phyloP scores from a whole-genome alignment of 2,113 vertebrate genomes.

The Ceyx margarethae region DNA sequence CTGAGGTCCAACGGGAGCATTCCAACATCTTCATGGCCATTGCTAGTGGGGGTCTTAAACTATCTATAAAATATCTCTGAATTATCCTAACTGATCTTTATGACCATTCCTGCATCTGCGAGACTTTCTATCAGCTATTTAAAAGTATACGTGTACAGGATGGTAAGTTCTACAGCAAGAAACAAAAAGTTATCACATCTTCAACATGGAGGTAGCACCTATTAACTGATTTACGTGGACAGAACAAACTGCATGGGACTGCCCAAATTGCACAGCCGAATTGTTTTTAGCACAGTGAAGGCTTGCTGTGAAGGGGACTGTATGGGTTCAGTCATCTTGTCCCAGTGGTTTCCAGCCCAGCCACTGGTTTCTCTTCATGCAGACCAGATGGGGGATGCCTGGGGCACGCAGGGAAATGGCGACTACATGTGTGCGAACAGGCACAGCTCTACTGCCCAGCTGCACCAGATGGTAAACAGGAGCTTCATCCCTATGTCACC shows the following conservation, averaged over 20 bases:
- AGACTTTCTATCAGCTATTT: background rate
- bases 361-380: background rate
- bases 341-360: background rate
- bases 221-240: background rate
- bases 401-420: rapidly evolving
- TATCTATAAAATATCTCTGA: background rate
- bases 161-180: background rate
- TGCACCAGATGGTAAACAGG: background rate
- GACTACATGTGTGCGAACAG: rapidly evolving
- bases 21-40: background rate
- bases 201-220: background rate
- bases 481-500: background rate
- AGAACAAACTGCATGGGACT: background rate
- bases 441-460: background rate
- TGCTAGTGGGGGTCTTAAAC: background rate
- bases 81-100: background rate
- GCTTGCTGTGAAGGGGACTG: background rate
- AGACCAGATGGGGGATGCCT: background rate
- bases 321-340: background rate
- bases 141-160: background rate
- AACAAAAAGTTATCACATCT: background rate
- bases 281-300: background rate
- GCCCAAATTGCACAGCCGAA: background rate
- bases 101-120: background rate
- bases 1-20: background rate